Evolutionary conservation across 1,140 invertebrate genomes (phyloP).

Genomic region (Myzus persicae): DNA sequence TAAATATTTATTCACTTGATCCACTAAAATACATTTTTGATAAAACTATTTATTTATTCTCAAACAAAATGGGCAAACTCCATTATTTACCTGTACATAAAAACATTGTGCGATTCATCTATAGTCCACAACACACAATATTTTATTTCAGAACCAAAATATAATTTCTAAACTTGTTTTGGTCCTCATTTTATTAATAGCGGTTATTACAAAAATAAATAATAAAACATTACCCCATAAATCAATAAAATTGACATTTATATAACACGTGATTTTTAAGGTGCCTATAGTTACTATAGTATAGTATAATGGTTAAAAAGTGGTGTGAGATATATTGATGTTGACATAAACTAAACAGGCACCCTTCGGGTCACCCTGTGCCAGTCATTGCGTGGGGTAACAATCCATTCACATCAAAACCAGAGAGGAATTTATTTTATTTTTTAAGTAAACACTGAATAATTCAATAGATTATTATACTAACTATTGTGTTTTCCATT

Average conservation of each 20-base stretch:
- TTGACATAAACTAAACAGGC: conserved; percentile 7
- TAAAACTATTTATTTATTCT: neutral
- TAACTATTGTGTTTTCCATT: conserved; percentile 26
- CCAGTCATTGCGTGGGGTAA: neutral
- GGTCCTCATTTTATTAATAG: neutral
- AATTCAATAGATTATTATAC: conserved; percentile 33
- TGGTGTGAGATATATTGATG: conserved; percentile 3
- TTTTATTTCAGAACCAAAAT: neutral
- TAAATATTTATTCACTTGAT: neutral
- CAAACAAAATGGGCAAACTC: neutral
- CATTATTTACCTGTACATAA: neutral
- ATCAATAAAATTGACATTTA: neutral
- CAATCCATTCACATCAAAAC: neutral
- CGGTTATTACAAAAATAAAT: neutral
- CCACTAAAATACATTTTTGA: neutral
- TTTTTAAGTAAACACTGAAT: conserved; percentile 31
- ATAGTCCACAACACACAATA: neutral
- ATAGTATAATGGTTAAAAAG: neutral
- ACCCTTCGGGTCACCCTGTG: neutral
- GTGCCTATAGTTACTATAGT: neutral
- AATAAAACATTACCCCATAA: neutral
- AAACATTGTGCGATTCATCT: neutral
- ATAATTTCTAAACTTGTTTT: neutral
- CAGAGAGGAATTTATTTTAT: conserved; percentile 12
- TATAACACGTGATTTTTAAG: neutral